Evolutionary conservation across 2,888 invertebrate genomes (phyloP), one percentile per base, ranked within the genome.

Genomic region (Chloroclystis v-ata): DNA sequence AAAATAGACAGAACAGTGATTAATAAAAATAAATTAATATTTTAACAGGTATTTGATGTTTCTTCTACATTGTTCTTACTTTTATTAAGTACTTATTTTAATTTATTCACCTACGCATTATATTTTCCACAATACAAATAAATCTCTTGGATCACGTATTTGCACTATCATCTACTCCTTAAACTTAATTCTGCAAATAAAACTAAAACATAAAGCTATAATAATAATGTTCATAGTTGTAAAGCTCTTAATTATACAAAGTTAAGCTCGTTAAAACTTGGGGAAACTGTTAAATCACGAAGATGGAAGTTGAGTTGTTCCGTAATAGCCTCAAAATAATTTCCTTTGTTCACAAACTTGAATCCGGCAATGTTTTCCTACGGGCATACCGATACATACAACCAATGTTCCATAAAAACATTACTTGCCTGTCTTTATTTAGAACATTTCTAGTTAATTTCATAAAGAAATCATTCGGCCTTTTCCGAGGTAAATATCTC

Each of bases 221-320:
- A 50, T 47, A 46, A 46, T 41, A 45, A 45, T 53, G 48, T 46
- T 46, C 52, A 55, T 52, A 57, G 57, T 57, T 53, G 49, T 33
- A 52, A 55, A 59, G 60, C 67, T 69, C 67, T 61, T 60, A 58
- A 56, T 57, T 54, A 52, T 61, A 67, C 61, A 61, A 65, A 71
- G 72, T 72, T 72, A 66, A 75, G 69, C 70, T 77, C 72, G 70
- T 74, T 75, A 71, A 75, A 77, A 77, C 72, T 78, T 76, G 56
- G 59, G 65, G 64, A 60, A 62, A 66, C 69, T 71, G 70, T 70
- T 67, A 72, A 71, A 69, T 63, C 66, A 68, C 65, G 65, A 65
- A 65, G 65, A 62, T 63, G 65, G 63, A 67, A 59, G 61, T 61
- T 47, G 52, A 49, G 53, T 49, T 60, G 72, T 60, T 72, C 71